These are phyloP conservation scores for Zapornia atra DNA, from an alignment of 2,113 vertebrate genomes.

Conservation along the genomic window DNA sequence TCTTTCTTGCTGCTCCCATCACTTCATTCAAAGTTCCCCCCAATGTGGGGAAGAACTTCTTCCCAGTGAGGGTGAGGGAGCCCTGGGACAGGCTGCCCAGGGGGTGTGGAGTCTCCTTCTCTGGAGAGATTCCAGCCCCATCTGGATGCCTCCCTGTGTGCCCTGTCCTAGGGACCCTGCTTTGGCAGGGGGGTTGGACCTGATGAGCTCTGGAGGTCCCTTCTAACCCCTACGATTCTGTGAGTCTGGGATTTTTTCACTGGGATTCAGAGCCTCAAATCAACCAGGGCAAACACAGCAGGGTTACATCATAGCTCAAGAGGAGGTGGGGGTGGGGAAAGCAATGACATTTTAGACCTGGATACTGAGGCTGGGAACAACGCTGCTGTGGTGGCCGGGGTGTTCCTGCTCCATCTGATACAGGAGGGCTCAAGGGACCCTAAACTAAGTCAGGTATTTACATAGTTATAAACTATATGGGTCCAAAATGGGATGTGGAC, in stretches of 20 bases:
- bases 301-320: neutral
- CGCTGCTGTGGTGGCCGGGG: fast-evolving
- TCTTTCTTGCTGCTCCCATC: neutral
- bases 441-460: neutral
- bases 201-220: too few relatives aligned
- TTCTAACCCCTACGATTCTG: too few relatives aligned
- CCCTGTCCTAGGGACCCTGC: too few relatives aligned
- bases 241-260: too few relatives aligned
- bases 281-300: fast-evolving
- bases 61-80: too few relatives aligned
- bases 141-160: too few relatives aligned
- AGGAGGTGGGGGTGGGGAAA: too few relatives aligned
- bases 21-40: neutral
- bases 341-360: neutral
- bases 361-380: neutral
- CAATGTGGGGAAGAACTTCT: too few relatives aligned
- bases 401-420: fast-evolving
- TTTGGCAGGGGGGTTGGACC: too few relatives aligned
- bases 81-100: too few relatives aligned
- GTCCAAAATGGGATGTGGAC: neutral
- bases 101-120: too few relatives aligned
- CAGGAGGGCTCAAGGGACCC: neutral
- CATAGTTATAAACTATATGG: fast-evolving
- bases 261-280: neutral
- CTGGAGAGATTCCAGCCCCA: too few relatives aligned